Percentiles rank a stretch among this genome's conserved stretches.
These are phyloP conservation scores for Drosophila pruinosa DNA, from an alignment of 1,140 invertebrate genomes.

Conservation along the genomic window DNA sequence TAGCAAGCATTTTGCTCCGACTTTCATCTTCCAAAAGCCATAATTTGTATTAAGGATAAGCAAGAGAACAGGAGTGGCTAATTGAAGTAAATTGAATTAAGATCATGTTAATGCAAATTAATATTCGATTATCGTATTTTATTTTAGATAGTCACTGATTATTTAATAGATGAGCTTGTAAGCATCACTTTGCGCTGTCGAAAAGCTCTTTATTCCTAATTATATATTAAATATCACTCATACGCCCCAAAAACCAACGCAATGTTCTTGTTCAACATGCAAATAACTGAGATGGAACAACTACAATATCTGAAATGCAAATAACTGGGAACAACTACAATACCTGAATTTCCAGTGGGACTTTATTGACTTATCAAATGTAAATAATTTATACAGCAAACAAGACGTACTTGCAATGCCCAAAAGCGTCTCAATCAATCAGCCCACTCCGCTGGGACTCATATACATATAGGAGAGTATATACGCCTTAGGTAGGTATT, in stretches of 20 bases:
- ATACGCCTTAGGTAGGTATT: neutral
- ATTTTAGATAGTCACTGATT: no score
- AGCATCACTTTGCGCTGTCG: no score
- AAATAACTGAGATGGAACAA: neutral
- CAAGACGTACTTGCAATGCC: neutral
- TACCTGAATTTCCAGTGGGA: neutral
- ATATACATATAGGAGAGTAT: neutral
- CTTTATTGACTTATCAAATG: neutral
- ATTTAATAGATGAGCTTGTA: no score
- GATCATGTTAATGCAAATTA: no score
- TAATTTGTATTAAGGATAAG: no score
- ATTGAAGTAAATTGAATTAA: no score
- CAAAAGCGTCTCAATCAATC: conserved; percentile 5
- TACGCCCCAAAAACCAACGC: neutral
- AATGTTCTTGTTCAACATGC: no score
- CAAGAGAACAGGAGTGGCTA: no score
- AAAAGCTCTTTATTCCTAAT: neutral
- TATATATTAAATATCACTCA: neutral
- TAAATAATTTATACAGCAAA: neutral
- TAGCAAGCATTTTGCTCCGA: no score
- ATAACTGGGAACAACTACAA: neutral
- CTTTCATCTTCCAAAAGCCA: no score
- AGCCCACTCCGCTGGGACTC: conserved; percentile 21
- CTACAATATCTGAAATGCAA: neutral
- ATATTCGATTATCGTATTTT: no score